Base-by-base conservation (phyloP, 2,113 vertebrate species). In the Parotia lawesii region DNA sequence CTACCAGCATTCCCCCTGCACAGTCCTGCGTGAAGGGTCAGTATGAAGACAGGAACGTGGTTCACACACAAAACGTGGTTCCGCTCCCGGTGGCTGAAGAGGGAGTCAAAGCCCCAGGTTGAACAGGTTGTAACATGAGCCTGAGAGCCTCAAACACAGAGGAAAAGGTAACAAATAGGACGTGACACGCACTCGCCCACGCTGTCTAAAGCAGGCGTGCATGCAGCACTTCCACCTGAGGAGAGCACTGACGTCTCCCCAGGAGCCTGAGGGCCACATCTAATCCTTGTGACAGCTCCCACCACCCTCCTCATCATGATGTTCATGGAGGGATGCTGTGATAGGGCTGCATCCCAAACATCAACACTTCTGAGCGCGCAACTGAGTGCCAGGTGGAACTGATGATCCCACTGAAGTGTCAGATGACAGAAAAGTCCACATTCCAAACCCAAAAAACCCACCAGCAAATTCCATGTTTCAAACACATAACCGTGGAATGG, bases 311-410 rank as follows among this genome's bases (percentile, higher is more conserved):
- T 45, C 56, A 15, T 9, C 58, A 20, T 4, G 10, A 6, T 2
- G 6, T 21, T 15, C 47, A 2, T 1, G 3, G 14, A 40, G 35
- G 8, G 57, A 20, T 31, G 57, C 70, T 56, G 48, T 21, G 70
- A 33, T 47, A 27, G n/a, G 66, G 70, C 70, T 64, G 48, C 44
- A 37, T 3, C 78, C 47, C 71, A 23, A 4, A 15, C 37, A 6
- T 0, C 0, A 0, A 12, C 51, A 56, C 29, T 4, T 6, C 29
- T 82, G 62, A 58, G 71, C 6, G 5, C 31, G 2, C 20, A 45
- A 73, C 47, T 24, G 70, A 74, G 38, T 2, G 29, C n/a, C 53
- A 42, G 53, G 16, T 5, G 42, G 67, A 65, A 29, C 25, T 29
- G n/a, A 11, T 7, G 56, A 47, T 4, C 44, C 57, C 33, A 73